These are phyloP conservation scores for Parazoanthus atlanticus DNA, from an alignment of 92 coral and sea anemone species.

Conservation along the genomic window DNA sequence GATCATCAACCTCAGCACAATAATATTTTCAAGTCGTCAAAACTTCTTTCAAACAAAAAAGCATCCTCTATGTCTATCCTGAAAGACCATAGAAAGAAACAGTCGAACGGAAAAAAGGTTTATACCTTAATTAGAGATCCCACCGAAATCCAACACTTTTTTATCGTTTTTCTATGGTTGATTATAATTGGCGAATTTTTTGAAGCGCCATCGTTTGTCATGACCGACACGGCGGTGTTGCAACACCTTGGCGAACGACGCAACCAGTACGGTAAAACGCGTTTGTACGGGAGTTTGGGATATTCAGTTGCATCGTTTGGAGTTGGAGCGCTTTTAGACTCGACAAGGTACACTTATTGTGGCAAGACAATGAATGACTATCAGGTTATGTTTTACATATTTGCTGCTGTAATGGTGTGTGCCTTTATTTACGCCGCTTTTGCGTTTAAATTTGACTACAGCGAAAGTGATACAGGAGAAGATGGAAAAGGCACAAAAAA, in stretches of 20 bases:
- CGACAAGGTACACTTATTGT: conserved; percentile 82
- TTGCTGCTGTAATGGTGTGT: conserved; percentile 78
- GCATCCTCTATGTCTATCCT: neutral
- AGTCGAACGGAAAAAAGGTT: neutral
- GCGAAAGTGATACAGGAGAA: conserved; percentile 31
- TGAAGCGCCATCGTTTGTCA: conserved; percentile 94
- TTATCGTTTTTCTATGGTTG: conserved; percentile 70
- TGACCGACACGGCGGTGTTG: conserved; percentile 90
- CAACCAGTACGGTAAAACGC: conserved; percentile 93
- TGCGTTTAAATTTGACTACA: conserved; percentile 82
- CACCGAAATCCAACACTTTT: conserved; percentile 70
- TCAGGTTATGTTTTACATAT: conserved; percentile 81
- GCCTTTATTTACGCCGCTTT: conserved; percentile 75
- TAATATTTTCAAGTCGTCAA: neutral
- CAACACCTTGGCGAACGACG: conserved; percentile 86
- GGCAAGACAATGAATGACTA: conserved; percentile 86
- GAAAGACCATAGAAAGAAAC: neutral
- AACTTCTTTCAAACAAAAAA: conserved; percentile 2
- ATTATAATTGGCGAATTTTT: conserved; percentile 89
- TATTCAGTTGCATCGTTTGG: conserved; percentile 90
- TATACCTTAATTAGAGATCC: conserved; percentile 66
- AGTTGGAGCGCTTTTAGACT: conserved; percentile 91
- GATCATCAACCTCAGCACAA: neutral
- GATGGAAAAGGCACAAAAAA: conserved; percentile 17
- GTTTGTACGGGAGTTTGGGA: conserved; percentile 91